Conservation (phyloP, 2,888 invertebrate genomes). For the Syrista parreyssii region DNA sequence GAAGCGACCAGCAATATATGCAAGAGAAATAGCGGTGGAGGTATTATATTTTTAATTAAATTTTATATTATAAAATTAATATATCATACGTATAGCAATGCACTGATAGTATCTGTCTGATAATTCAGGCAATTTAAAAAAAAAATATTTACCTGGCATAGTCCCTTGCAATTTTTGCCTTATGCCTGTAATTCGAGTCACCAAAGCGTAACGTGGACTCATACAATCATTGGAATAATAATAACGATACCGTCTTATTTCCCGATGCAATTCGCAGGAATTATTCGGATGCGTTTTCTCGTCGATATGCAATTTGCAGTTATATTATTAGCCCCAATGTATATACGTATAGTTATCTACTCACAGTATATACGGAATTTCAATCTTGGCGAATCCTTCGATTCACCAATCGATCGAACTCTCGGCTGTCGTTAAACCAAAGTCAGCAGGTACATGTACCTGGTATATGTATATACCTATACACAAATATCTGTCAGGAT, state of each 20-base stretch:
- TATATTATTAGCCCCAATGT: background rate
- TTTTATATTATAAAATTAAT: background rate
- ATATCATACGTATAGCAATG: background rate
- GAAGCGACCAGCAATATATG: background rate
- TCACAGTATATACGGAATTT: background rate
- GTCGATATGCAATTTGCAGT: background rate
- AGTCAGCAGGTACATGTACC: background rate
- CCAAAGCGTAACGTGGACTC: background rate
- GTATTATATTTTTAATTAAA: background rate
- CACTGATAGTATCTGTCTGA: background rate
- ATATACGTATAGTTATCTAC: background rate
- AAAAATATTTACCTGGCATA: background rate
- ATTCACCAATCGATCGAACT: background rate
- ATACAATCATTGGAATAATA: background rate
- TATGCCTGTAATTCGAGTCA: background rate
- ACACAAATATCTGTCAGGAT: background rate
- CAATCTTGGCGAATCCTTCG: background rate
- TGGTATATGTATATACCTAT: background rate
- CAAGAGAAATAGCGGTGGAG: background rate
- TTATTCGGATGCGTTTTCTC: background rate
- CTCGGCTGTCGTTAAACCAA: background rate
- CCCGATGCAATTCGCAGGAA: background rate
- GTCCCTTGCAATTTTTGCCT: background rate
- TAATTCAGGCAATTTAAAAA: background rate
- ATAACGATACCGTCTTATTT: background rate